Conservation (phyloP, 2,797 vertebrate genomes). For the Taenioides sp. region DNA sequence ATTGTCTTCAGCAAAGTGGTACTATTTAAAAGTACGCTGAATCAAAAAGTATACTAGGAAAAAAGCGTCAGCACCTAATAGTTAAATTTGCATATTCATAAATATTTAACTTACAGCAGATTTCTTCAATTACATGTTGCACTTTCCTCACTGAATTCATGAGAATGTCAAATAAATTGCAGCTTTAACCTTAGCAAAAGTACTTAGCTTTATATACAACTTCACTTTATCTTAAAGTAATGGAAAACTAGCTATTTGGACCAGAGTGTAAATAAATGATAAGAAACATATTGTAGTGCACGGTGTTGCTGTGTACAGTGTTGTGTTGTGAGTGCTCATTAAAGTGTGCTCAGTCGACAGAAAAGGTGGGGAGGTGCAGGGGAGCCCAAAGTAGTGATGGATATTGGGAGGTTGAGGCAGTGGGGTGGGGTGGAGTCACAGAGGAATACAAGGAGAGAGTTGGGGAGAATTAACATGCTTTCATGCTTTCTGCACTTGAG, state of each 20-base stretch:
- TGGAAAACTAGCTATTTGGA: constrained; percentile 25
- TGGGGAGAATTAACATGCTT: constrained; percentile 65
- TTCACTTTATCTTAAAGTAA: constrained; percentile 14
- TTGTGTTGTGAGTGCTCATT: constrained; percentile 28
- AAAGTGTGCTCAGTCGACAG: constrained; percentile 25
- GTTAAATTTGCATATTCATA: not conserved
- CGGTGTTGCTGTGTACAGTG: constrained; percentile 11
- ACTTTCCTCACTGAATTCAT: not conserved
- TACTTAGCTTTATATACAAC: constrained; percentile 6
- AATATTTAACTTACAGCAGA: not conserved
- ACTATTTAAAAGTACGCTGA: not conserved
- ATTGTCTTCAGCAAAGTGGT: not conserved
- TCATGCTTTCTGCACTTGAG: constrained; percentile 61
- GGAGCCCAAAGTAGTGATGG: constrained; percentile 24
- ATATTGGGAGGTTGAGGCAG: constrained; percentile 21
- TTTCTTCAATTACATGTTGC: not conserved
- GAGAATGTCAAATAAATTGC: not conserved
- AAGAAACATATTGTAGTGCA: constrained; percentile 26
- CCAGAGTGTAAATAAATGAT: constrained; percentile 32
- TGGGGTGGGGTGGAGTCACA: constrained; percentile 31
- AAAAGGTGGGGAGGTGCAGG: constrained; percentile 17
- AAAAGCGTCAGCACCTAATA: not conserved
- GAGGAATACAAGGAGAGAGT: constrained; percentile 48
- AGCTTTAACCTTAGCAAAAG: not conserved
- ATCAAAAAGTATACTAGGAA: not conserved